Evolutionary conservation across 2,888 invertebrate species (phyloP), one percentile per base, ranked within the genome.

Genomic region (Esperia sulphurella): DNA sequence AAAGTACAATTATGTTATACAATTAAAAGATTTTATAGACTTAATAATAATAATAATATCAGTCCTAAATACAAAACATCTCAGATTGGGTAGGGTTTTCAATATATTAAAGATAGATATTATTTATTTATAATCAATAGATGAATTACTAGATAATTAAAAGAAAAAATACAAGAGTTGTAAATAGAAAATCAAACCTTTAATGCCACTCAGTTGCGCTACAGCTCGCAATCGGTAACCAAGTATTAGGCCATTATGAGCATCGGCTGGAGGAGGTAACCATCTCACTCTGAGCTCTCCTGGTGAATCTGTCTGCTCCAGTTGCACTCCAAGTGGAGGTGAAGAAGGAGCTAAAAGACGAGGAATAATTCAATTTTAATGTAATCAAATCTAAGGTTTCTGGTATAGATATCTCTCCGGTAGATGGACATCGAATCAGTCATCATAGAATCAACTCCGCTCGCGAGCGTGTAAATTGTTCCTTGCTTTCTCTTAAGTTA

Each of bases 201-300:
- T 82, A 1, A 85, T 57, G 0, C 84, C 83, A 30, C 63, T 79
- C 1, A 89, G 48, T 51, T 90, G 89, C 0, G 90, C 90, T 0
- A 88, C 73, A 28, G 85, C 84, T 46, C 75, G 73, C 31, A 90
- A 49, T 21, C 80, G 59, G 48, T 90, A 90, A 0, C 90, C 90
- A 3, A 90, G 57, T 7, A 90, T 80, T 4, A 85, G 61, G 6
- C 90, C 90, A n/a, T 90, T 85, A 43, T 88, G 84, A 0, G 83
- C 60, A 28, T 90, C 90, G 0, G 79, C 75, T 0, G 89, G 85
- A 1, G 90, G 90, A 1, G 90, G 89, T 0, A 89, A 55, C 90
- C 90, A 90, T 53, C 78, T 71, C 0, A 86, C 84, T 50, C 73
- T 62, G 0, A 90, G 68, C 50, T 90, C 90, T 39, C 90, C 90